Percentiles rank a stretch among this genome's conserved stretches.
phyloP scores from a whole-genome alignment of 2,797 vertebrate genomes.

The Tenualosa thibaudeaui region DNA sequence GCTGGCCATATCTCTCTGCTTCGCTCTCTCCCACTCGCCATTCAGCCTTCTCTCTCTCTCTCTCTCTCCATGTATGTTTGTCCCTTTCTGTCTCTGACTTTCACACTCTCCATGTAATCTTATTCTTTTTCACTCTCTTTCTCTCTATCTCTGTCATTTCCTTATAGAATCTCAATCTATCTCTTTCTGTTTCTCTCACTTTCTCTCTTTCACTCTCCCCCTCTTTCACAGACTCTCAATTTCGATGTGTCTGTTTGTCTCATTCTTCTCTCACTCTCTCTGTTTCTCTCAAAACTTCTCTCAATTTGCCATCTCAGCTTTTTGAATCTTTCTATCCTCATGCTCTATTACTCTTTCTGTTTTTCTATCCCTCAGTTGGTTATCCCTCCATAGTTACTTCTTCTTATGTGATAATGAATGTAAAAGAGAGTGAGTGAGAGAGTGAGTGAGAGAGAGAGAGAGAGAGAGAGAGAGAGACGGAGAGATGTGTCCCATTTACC shows the following conservation, averaged over 20 bases:
- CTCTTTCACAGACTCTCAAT: slow-evolving; percentile 58
- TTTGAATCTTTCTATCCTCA: neutral
- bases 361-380: too few species aligned
- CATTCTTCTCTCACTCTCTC: neutral
- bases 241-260: neutral
- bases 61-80: neutral
- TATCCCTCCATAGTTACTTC: neutral
- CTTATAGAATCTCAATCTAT: neutral
- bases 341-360: neutral
- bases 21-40: neutral
- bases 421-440: neutral
- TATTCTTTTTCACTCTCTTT: slow-evolving; percentile 11
- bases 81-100: neutral
- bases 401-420: neutral
- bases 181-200: neutral
- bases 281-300: neutral
- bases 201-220: slow-evolving; percentile 31
- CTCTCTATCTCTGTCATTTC: neutral
- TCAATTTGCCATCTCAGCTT: neutral
- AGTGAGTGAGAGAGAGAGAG: too few species aligned
- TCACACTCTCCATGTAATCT: neutral
- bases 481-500: neutral
- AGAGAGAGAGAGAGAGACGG: slow-evolving; percentile 31
- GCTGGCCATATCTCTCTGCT: neutral
- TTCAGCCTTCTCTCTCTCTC: neutral